Percentiles rank a stretch among this genome's conserved stretches.
phyloP scores from a whole-genome alignment of 2,113 vertebrate genomes.

The Hystrix cristata region DNA sequence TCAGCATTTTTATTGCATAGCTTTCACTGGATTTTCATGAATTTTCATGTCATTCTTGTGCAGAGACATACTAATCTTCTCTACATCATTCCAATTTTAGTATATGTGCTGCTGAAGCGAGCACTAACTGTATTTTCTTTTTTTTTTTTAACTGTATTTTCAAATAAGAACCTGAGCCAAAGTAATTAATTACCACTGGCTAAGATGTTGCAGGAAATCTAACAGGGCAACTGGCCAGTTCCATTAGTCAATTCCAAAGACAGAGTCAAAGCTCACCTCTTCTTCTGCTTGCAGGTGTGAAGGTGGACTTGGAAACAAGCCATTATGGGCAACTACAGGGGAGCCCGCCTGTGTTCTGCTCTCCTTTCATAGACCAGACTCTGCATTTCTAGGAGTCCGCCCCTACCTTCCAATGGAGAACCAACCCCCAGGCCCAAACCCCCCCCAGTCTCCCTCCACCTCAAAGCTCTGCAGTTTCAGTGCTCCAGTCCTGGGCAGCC shows the following conservation, averaged over 20 bases:
- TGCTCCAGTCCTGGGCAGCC: background rate
- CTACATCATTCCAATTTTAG: too few relatives aligned
- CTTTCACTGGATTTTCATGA: background rate
- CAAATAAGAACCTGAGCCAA: background rate
- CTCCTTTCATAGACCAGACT: background rate
- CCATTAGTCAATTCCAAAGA: background rate
- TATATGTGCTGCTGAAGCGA: too few relatives aligned
- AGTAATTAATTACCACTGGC: background rate
- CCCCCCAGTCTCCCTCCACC: fast-evolving
- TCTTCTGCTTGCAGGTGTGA: background rate
- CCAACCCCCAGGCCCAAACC: background rate
- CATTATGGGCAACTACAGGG: fast-evolving
- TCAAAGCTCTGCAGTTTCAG: background rate
- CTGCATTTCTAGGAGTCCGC: background rate
- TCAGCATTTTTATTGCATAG: background rate
- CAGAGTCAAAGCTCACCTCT: background rate
- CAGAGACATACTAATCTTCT: too few relatives aligned
- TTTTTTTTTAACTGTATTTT: background rate
- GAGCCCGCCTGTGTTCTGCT: background rate
- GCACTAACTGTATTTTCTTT: too few relatives aligned
- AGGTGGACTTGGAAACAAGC: background rate
- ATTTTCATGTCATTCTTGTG: too few relatives aligned
- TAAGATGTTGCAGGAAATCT: background rate
- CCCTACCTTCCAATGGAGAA: background rate
- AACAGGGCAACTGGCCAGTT: background rate